Evolutionary conservation across 2,797 vertebrate species (phyloP), one percentile per base, ranked within the genome.

Genomic region (Lophotriccus pileatus): DNA sequence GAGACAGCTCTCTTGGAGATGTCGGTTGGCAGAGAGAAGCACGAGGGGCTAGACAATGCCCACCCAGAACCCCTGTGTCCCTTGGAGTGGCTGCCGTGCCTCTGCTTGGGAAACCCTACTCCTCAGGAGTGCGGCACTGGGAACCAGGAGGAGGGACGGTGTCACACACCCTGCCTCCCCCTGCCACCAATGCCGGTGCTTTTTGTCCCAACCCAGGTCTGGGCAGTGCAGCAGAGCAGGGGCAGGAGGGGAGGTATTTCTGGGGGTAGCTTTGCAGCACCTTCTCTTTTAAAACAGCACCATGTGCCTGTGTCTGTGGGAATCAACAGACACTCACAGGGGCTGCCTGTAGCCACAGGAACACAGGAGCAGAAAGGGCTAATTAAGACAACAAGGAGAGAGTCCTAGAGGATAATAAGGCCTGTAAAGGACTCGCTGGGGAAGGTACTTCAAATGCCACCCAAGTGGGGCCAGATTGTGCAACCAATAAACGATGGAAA

Each of bases 361-460:
- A 84, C 6, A 3, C 44, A 52, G 75, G 68, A 92, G 69, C 0
- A 0, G 53, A 92, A 92, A 56, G 58, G 87, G 79, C 82, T 87
- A 92, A 95, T 97, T 93, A 96, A 95, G 92, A 95, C 87, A 87
- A 79, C 4, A 41, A 36, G 41, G 41, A 91, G 22, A 93, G 50
- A 94, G 56, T 32, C 85, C 56, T 75, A 81, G 89, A 93, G 1
- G 6, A 55, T 85, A 92, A 81, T 93, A 95, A 94, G 90, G 94
- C 92, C 86, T 94, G 93, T 75, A 87, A 78, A 68, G 46, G 75
- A 82, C 92, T 83, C 81, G 32, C 46, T 6, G 69, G 89, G 86
- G 78, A 93, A 67, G 74, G 46, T 70, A 41, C 80, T 85, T 92
- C 0, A 1, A 78, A 77, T 78, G 67, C 85, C 68, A 47, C 16